Percentiles rank a stretch among this genome's conserved stretches.
These are phyloP conservation scores for Diorhabda sublineata DNA, from an alignment of 1,140 invertebrate species.

Conservation along the genomic window DNA sequence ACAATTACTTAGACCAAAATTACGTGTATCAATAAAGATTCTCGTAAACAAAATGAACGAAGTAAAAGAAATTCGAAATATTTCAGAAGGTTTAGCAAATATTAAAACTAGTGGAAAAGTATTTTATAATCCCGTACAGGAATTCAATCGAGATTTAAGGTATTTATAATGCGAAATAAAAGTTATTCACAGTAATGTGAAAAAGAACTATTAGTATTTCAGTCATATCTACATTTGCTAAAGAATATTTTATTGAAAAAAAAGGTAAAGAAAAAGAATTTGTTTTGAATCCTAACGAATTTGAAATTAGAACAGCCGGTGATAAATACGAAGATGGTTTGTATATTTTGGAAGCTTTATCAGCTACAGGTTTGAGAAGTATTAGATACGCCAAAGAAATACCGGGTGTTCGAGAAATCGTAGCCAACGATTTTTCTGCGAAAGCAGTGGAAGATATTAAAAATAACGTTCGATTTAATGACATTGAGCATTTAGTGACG, in stretches of 20 bases:
- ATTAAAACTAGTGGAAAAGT: slow-evolving; percentile 70
- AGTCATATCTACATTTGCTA: slow-evolving; percentile 57
- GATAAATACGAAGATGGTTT: slow-evolving; percentile 55
- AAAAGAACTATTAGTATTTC: slow-evolving; percentile 50
- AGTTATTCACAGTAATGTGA: too few relatives aligned
- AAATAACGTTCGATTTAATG: slow-evolving; percentile 76
- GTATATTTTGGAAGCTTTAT: slow-evolving; percentile 86
- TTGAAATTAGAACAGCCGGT: slow-evolving; percentile 22
- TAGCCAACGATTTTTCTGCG: slow-evolving; percentile 92
- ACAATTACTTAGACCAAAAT: too few relatives aligned
- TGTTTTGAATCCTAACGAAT: slow-evolving; percentile 10
- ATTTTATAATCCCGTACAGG: slow-evolving; percentile 97
- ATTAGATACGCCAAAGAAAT: slow-evolving; percentile 96
- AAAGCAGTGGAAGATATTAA: slow-evolving; percentile 83
- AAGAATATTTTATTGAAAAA: background rate
- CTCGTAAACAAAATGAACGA: too few relatives aligned
- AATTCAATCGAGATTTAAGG: slow-evolving; percentile 95
- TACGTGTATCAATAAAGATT: too few relatives aligned
- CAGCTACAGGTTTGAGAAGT: slow-evolving; percentile 91
- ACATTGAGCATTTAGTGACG: slow-evolving; percentile 68
- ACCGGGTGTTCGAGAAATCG: slow-evolving; percentile 70
- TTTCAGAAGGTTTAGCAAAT: slow-evolving; percentile 72
- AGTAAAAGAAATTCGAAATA: slow-evolving; percentile 27
- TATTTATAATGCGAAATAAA: slow-evolving; percentile 38
- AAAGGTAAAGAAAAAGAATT: background rate